Base-by-base conservation (phyloP, 2,888 invertebrate species). In the Torymus auratus region DNA sequence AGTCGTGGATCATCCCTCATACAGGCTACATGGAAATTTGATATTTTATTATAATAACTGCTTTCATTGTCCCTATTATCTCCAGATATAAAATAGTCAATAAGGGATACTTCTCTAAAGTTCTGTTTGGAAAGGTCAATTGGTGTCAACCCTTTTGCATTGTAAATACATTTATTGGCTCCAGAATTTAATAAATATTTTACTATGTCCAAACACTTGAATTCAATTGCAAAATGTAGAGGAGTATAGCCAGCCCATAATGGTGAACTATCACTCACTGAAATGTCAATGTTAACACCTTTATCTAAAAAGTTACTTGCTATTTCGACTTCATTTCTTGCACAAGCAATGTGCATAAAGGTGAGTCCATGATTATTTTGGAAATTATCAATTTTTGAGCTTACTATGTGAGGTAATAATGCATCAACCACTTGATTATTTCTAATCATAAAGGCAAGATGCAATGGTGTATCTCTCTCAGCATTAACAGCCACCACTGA, bases 141-240 rank as follows among this genome's bases (percentile, higher is more conserved):
- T 13, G 69, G 69, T 17, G 73, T 56, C 12, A 68, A 14, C 2
- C 55, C 58, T 1, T 60, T 68, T 11, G 17, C 41, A 23, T 73
- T 50, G 14, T 62, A 20, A 2, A 56, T 17, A 23, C 2, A 20
- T 11, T 20, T 4, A 62, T 61, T 12, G 3, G 56, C 68, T 1
- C 62, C 58, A 11, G 10, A 12, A 15, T 11, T 10, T 10, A 79
- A 10, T 3, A 73, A 17, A 11, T 68, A 14, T 20, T 68, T 61
- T 11, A 69, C 28, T 3, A 23, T 50, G 13, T 73, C 68, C 2
- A 60, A 2, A 50, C 68, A 62, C n/a, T 15, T n/a, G 50, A 56
- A 69, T 12, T 62, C 53, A 0, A 79, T 68, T 7, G 79, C 79
- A 62, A 79, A 79, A 15, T 79, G 79, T 23, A 79, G 15, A 13